Conservation (phyloP, 1,140 invertebrate genomes). For the Octopus sinensis region DNA sequence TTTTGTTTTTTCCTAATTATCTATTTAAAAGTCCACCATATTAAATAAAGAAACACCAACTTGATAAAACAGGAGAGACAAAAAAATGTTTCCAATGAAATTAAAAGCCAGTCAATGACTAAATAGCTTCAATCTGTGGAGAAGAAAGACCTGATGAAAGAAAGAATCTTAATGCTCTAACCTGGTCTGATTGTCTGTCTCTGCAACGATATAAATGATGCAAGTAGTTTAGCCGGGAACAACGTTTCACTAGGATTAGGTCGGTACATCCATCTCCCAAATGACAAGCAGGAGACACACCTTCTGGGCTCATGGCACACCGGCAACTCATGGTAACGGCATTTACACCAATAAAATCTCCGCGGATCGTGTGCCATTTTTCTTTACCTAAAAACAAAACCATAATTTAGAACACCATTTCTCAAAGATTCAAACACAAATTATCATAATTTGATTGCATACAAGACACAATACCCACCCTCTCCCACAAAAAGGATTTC, state of each 20-base stretch:
- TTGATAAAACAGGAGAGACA: too few species aligned
- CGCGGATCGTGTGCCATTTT: slow-evolving; percentile 50
- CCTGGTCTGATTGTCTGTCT: slow-evolving; percentile 44
- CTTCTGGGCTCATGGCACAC: slow-evolving; percentile 71
- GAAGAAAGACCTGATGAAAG: slow-evolving; percentile 76
- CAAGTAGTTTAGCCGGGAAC: slow-evolving; percentile 72
- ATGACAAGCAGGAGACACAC: slow-evolving; percentile 73
- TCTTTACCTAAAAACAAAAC: slow-evolving; percentile 26
- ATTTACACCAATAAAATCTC: slow-evolving; percentile 75
- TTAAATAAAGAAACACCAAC: too few species aligned
- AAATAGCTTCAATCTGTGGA: slow-evolving; percentile 69
- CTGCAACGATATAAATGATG: slow-evolving; percentile 60
- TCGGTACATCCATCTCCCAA: slow-evolving; percentile 79
- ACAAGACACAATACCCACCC: too few species aligned
- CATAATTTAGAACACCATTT: not conserved
- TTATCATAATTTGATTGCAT: too few species aligned
- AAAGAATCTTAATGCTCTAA: slow-evolving; percentile 63
- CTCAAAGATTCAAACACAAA: too few species aligned
- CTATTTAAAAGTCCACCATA: too few species aligned
- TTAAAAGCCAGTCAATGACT: too few species aligned
- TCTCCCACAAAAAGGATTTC: too few species aligned
- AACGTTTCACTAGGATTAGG: slow-evolving; percentile 73
- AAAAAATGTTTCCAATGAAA: too few species aligned
- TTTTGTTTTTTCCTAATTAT: too few species aligned
- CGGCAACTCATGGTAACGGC: slow-evolving; percentile 77